Base-by-base conservation (phyloP, 1,140 invertebrate genomes). In the Drosophila bocki region DNA sequence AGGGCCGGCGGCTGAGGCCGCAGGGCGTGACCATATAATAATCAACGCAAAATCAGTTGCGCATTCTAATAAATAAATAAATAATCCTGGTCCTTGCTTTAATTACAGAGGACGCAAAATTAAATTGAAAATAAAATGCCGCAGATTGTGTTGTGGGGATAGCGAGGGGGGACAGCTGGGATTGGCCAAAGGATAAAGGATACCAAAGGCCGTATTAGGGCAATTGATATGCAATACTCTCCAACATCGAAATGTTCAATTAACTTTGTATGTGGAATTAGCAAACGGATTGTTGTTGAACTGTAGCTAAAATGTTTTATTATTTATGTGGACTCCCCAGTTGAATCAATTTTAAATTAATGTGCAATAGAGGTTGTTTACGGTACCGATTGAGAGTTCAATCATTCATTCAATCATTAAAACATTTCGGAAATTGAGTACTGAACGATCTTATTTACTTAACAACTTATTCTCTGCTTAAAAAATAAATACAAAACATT, bases 71-170 rank as follows among this genome's bases (percentile, higher is more conserved):
- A 90, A 88, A 87, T 87, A 87, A 88, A 83, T 84, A 84, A 78
- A 79, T 79, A 79, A 78, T 78, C 75, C 74, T 69, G 56, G 75
- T 60, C 75, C 76, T 78, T 84, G 84, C 84, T 84, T 88, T 90
- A 88, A 88, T 90, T 90, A 88, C 85, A 84, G 67, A 90, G 70
- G 78, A 62, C 80, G 72, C 65, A 88, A 81, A 90, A 88, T 85
- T 84, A 81, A 88, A 88, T 88, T 90, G 81, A 90, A 84, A 90
- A 90, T 85, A 85, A 90, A 88, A 88, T 84, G 80, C 80, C 84
- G 57, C 85, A 88, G 69, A 72, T 75, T 80, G 60, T 54, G 51
- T 62, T 78, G 58, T 45, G n/a, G 26, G 64, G 15, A 41, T 51
- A 33, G 37, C 29, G n/a, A 11, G 29, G 29, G 29, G 29, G n/a